Evolutionary conservation across 2,113 vertebrate species (phyloP).

Genomic region (Genyomyrus donnyi): DNA sequence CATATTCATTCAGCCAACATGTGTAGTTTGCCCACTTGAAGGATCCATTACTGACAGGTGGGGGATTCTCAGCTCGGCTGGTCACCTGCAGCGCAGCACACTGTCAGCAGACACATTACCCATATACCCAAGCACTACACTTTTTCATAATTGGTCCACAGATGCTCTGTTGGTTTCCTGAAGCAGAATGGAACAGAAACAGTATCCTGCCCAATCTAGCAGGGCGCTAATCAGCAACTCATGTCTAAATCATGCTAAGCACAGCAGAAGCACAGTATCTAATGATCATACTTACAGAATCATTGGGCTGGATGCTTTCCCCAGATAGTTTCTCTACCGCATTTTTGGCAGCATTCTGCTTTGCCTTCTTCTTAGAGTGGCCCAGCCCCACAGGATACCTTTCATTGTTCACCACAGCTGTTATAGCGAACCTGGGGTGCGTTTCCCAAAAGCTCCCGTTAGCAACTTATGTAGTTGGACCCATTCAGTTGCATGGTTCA

Average conservation of each 20-base stretch:
- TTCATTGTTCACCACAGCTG: slow-evolving; percentile 37
- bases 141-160: not conserved
- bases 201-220: not conserved
- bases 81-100: not conserved
- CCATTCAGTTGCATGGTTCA: too few species aligned
- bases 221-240: not conserved
- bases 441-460: too few species aligned
- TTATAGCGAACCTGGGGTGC: not conserved
- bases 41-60: not conserved
- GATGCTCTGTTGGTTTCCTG: not conserved
- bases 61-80: not conserved
- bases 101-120: not conserved
- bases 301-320: not conserved
- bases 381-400: slow-evolving; percentile 45
- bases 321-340: slow-evolving; percentile 24
- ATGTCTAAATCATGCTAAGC: not conserved
- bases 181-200: not conserved
- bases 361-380: slow-evolving; percentile 58
- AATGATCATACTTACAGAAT: slow-evolving; percentile 29
- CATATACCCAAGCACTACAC: not conserved
- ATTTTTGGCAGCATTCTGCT: slow-evolving; percentile 53
- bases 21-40: slow-evolving; percentile 34
- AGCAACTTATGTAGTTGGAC: too few species aligned
- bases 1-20: slow-evolving; percentile 54
- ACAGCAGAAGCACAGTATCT: not conserved